These are phyloP conservation scores for Lateolabrax maculatus DNA, from an alignment of 2,797 vertebrate genomes.

Conservation along the genomic window DNA sequence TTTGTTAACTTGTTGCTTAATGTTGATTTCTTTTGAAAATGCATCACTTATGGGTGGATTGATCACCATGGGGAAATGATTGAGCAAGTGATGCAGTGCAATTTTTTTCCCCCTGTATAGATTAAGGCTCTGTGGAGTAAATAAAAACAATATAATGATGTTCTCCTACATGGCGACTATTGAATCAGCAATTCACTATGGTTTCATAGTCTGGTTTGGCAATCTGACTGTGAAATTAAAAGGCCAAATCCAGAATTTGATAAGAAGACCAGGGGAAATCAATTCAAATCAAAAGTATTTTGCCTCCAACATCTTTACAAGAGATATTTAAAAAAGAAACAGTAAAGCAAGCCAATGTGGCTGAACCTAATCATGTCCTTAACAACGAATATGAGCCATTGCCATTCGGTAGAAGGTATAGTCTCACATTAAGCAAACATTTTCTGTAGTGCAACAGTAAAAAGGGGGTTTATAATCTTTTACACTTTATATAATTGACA, in stretches of 20 bases:
- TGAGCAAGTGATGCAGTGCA: constrained; percentile 9
- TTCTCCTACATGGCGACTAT: background rate
- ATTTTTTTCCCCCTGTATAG: background rate
- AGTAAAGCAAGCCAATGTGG: background rate
- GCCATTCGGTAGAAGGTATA: background rate
- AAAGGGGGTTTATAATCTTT: background rate
- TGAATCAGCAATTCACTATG: background rate
- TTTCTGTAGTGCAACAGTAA: background rate
- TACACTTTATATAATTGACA: background rate
- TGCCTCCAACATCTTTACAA: background rate
- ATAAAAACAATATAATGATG: background rate
- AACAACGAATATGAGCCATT: background rate
- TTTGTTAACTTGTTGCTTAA: constrained; percentile 16
- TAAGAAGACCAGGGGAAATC: background rate
- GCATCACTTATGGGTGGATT: background rate
- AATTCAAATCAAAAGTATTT: background rate
- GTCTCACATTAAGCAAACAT: background rate
- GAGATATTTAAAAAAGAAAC: constrained; percentile 9
- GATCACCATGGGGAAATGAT: background rate
- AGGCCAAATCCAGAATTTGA: background rate
- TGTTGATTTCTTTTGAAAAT: background rate
- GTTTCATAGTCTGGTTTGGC: constrained; percentile 20
- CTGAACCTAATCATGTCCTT: background rate
- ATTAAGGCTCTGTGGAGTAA: background rate
- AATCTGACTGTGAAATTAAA: background rate